Evolutionary conservation across 1,140 invertebrate species (phyloP), one percentile per base, ranked within the genome.

Genomic region (Latrodectus geometricus): DNA sequence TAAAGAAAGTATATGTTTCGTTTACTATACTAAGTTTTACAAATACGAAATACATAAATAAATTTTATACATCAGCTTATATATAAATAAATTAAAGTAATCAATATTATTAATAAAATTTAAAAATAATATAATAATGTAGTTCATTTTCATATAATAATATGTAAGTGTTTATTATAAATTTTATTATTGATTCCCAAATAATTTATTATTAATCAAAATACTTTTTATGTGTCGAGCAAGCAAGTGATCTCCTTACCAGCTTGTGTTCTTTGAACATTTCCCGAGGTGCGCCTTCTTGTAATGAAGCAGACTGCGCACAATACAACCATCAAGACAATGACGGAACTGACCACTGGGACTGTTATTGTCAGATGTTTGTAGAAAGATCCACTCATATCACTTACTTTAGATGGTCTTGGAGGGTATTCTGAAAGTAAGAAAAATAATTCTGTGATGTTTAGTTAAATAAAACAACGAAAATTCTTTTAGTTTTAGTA

Each of bases 231-330:
- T 35, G 35, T 35, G n/a, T 35, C 5, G 35, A 35, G 35, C 5
- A 35, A 35, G 35, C 2, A 5, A 35, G 5, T 5, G 1, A 5
- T 35, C 2, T 35, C 35, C 1, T 20, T n/a, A 76, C 20, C n/a
- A 8, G 20, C 52, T 54, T n/a, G 7, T 52, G 15, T 21, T n/a
- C 15, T 35, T 23, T 69, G 68, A 65, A 65, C 68, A 69, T 20
- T 54, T 21, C 61, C 76, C 17, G 76, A 66, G 17, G 76, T 66
- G 15, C 76, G 21, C 11, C 76, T 35, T 74, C 81, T 48, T 15
- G 70, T 87, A 35, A 87, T 80, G 69, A 87, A 74, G 70, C 85
- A 87, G 20, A 74, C 77, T 50, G 52, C 56, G 20, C 52, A 61
- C 21, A 77, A 12, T 21, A 77, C 75, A 12, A 77, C 52, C 17